Conservation (phyloP, 2,113 vertebrate genomes). For the Amphiprion percula region DNA sequence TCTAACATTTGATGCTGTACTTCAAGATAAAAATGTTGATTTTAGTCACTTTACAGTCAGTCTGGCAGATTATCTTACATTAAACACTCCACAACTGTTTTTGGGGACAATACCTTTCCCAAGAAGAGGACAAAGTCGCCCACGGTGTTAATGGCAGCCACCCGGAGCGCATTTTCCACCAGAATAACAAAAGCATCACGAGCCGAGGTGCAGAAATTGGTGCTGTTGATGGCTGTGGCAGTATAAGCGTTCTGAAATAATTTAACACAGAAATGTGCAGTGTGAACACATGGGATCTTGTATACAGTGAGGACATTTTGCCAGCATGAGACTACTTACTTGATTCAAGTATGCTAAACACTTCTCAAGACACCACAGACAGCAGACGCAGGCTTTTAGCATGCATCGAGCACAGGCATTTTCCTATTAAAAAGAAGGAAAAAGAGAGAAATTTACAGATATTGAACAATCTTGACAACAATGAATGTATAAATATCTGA, state of each 20-base stretch:
- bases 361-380: slow-evolving; percentile 99
- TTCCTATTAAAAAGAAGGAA: slow-evolving; percentile 82
- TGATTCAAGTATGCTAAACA: slow-evolving; percentile 97
- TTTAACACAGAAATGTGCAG: neutral
- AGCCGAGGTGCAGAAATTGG: slow-evolving; percentile 97
- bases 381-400: slow-evolving; percentile 97
- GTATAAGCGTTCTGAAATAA: slow-evolving; percentile 93
- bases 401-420: slow-evolving; percentile 97
- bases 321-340: slow-evolving; percentile 80
- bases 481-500: neutral
- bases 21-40: neutral
- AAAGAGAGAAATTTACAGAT: neutral
- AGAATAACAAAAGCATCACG: slow-evolving; percentile 95
- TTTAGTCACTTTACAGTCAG: too few species aligned
- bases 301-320: neutral
- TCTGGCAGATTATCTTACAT: neutral
- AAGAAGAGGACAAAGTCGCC: slow-evolving; percentile 98
- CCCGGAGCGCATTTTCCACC: slow-evolving; percentile 94
- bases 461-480: neutral
- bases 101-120: slow-evolving; percentile 89
- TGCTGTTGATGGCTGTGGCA: slow-evolving; percentile 99
- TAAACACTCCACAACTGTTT: neutral
- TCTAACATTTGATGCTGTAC: too few species aligned
- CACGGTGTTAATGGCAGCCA: slow-evolving; percentile 96
- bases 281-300: neutral